Conservation (phyloP, 2,888 invertebrate species). For the Minunthozetes semirufus region DNA sequence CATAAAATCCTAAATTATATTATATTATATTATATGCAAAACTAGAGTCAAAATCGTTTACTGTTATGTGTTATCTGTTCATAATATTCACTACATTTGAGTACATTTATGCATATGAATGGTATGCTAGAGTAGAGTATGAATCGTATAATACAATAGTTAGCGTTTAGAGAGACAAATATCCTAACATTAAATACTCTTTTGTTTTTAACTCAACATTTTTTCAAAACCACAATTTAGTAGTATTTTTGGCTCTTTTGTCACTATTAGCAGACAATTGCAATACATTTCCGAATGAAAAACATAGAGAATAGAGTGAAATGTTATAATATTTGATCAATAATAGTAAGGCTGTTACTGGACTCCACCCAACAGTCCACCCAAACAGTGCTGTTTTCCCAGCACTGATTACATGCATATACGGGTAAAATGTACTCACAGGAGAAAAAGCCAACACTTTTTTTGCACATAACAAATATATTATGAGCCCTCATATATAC, state of each 20-base stretch:
- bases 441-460: constrained; percentile 27
- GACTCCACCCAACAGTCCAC: constrained; percentile 31
- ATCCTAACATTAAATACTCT: not conserved
- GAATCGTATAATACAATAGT: too few relatives aligned
- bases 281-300: not conserved
- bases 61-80: not conserved
- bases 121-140: too few relatives aligned
- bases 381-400: constrained; percentile 29
- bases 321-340: constrained; percentile 30
- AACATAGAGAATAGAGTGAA: constrained; percentile 5
- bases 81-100: not conserved
- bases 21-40: not conserved
- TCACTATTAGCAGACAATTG: not conserved
- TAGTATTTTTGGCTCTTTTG: not conserved
- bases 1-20: not conserved
- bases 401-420: constrained; percentile 30
- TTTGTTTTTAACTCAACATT: not conserved
- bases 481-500: too few relatives aligned
- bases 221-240: not conserved
- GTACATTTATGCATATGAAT: not conserved
- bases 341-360: constrained; percentile 32
- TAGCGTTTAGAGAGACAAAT: constrained; percentile 2
- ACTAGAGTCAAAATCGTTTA: not conserved
- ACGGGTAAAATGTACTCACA: constrained; percentile 22
- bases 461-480: not conserved